phyloP scores from a whole-genome alignment of 2,113 vertebrate genomes.

The Stegostoma tigrinum region DNA sequence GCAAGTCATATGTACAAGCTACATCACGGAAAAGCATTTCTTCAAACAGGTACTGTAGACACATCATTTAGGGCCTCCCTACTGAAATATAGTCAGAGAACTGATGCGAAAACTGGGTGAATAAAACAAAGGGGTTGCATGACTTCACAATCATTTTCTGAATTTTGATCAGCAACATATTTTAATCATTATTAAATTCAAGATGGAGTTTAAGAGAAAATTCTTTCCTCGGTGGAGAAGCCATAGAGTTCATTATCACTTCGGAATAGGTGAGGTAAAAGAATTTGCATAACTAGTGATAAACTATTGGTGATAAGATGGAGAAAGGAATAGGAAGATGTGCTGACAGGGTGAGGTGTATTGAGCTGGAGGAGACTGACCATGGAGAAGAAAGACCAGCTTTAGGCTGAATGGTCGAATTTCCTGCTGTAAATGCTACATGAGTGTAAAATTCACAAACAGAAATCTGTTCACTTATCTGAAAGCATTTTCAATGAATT shows the following conservation, averaged over 20 bases:
- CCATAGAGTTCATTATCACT: not conserved
- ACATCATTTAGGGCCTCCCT: not conserved
- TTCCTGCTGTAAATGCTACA: not conserved
- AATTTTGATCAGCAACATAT: not conserved
- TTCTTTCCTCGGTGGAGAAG: not conserved
- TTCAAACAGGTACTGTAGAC: not conserved
- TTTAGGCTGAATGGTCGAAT: not conserved
- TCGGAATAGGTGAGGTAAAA: not conserved
- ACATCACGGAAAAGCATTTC: too few species aligned
- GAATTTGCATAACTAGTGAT: too few species aligned
- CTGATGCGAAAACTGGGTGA: not conserved
- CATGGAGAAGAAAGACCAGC: not conserved
- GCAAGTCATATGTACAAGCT: too few species aligned
- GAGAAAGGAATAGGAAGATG: not conserved
- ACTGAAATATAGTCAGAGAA: not conserved
- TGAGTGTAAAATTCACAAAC: not conserved
- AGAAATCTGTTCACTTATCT: not conserved
- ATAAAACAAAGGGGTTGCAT: not conserved
- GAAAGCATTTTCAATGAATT: not conserved
- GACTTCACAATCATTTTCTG: not conserved
- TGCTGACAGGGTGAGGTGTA: not conserved
- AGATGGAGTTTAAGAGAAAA: not conserved
- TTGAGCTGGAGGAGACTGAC: not conserved
- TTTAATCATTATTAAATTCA: not conserved
- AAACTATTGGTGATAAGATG: not conserved